Evolutionary conservation across 30 jellyfish, hydroid and myxozoan genomes (phyloP).

Genomic region (Mastigias papua): DNA sequence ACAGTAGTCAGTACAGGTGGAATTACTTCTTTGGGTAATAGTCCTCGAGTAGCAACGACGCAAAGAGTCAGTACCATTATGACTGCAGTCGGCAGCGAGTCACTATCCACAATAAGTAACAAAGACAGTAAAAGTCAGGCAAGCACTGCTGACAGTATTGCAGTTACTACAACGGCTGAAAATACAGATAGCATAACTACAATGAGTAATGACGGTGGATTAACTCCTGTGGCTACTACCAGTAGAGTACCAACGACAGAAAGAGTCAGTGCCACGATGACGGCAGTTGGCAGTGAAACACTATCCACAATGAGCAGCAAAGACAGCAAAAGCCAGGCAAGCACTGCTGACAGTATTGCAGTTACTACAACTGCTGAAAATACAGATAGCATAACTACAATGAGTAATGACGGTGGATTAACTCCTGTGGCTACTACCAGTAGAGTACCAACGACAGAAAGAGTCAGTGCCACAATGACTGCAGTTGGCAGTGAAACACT

Average conservation of each 20-base stretch:
- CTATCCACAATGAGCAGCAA: neutral
- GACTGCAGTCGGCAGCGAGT: neutral
- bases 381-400: neutral
- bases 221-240: neutral
- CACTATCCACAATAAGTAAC: neutral
- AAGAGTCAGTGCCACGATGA: neutral
- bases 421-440: neutral
- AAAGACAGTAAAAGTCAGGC: neutral
- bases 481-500: neutral
- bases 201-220: neutral
- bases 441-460: neutral
- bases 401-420: neutral
- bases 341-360: neutral
- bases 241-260: neutral
- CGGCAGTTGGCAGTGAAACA: neutral
- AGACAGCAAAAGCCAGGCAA: neutral
- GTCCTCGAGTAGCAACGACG: neutral
- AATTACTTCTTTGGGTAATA: neutral
- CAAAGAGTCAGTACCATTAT: neutral
- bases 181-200: neutral
- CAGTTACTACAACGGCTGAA: neutral
- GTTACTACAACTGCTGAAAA: neutral
- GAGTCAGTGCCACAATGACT: neutral
- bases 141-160: neutral
- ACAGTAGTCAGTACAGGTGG: neutral